Conservation (phyloP, 2,797 vertebrate species). For the Sebastes hubbsi region DNA sequence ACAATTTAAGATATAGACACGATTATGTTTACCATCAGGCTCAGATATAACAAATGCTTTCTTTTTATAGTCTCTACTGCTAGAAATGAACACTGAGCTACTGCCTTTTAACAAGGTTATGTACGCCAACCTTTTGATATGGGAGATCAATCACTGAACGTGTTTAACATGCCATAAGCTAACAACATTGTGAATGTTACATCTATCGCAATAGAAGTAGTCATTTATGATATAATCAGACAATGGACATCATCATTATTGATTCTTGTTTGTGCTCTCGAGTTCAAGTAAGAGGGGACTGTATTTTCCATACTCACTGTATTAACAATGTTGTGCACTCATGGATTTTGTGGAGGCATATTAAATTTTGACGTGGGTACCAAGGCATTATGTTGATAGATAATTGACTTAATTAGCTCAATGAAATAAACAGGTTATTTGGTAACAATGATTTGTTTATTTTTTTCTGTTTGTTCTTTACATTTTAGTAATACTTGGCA, state of each 20-base stretch:
- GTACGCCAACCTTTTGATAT: slow-evolving; percentile 73
- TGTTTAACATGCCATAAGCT: slow-evolving; percentile 71
- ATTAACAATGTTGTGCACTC: slow-evolving; percentile 77
- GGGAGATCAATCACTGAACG: slow-evolving; percentile 76
- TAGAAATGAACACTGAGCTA: slow-evolving; percentile 81
- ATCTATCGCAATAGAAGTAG: slow-evolving; percentile 70
- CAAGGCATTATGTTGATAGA: slow-evolving; percentile 71
- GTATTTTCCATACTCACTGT: slow-evolving; percentile 70
- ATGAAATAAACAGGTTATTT: slow-evolving; percentile 77
- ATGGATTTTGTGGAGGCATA: slow-evolving; percentile 68
- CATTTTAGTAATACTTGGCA: background rate
- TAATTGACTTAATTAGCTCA: slow-evolving; percentile 69
- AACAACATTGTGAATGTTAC: slow-evolving; percentile 73
- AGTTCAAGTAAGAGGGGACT: slow-evolving; percentile 66
- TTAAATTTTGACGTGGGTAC: slow-evolving; percentile 71
- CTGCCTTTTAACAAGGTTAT: slow-evolving; percentile 71
- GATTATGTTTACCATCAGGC: slow-evolving; percentile 77
- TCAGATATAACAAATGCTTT: slow-evolving; percentile 74
- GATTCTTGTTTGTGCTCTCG: slow-evolving; percentile 62
- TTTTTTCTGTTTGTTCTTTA: background rate
- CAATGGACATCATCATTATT: slow-evolving; percentile 44
- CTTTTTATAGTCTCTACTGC: slow-evolving; percentile 80
- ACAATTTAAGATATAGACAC: slow-evolving; percentile 70
- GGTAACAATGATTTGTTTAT: slow-evolving; percentile 39
- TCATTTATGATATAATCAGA: slow-evolving; percentile 65